Percentiles rank a stretch among this genome's conserved stretches.
These are phyloP conservation scores for Entomobrya multifasciata DNA, from an alignment of 2,888 invertebrate species.

Conservation along the genomic window DNA sequence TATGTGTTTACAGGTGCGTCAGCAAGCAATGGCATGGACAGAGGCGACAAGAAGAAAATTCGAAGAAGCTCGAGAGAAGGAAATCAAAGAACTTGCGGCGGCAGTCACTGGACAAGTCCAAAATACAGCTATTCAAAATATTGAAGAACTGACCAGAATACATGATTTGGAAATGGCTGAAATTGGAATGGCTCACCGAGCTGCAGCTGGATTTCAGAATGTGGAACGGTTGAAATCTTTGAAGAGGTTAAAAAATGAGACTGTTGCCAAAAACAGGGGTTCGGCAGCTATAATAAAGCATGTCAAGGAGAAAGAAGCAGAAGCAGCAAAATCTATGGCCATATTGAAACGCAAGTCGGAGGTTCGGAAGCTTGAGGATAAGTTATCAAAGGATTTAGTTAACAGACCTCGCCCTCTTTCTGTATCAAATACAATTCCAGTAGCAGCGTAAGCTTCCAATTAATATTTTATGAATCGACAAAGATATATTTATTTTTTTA, in stretches of 20 bases:
- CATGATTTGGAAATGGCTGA: constrained; percentile 72
- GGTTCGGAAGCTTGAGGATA: constrained; percentile 63
- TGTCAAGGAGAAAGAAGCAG: constrained; percentile 16
- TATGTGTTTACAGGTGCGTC: constrained; percentile 63
- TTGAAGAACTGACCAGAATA: constrained; percentile 56
- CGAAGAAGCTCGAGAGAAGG: constrained; percentile 61
- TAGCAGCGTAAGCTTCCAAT: constrained; percentile 21
- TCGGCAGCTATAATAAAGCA: constrained; percentile 48
- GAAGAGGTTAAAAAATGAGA: constrained; percentile 59
- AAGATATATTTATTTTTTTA: no score
- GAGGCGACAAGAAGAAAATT: constrained; percentile 61
- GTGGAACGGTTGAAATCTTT: constrained; percentile 56
- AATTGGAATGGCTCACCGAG: constrained; percentile 74
- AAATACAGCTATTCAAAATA: constrained; percentile 55
- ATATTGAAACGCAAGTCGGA: constrained; percentile 61
- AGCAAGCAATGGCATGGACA: constrained; percentile 73
- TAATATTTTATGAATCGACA: neutral
- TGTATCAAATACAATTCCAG: constrained; percentile 17
- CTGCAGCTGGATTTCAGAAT: constrained; percentile 64
- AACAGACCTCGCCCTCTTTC: constrained; percentile 41
- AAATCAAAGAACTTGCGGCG: constrained; percentile 45
- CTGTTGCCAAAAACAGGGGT: constrained; percentile 69
- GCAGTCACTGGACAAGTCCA: constrained; percentile 59
- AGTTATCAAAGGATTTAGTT: constrained; percentile 67
- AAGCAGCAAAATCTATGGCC: neutral